phyloP scores from a whole-genome alignment of 2,888 invertebrate species.

The Gymnoscelis rufifasciata region DNA sequence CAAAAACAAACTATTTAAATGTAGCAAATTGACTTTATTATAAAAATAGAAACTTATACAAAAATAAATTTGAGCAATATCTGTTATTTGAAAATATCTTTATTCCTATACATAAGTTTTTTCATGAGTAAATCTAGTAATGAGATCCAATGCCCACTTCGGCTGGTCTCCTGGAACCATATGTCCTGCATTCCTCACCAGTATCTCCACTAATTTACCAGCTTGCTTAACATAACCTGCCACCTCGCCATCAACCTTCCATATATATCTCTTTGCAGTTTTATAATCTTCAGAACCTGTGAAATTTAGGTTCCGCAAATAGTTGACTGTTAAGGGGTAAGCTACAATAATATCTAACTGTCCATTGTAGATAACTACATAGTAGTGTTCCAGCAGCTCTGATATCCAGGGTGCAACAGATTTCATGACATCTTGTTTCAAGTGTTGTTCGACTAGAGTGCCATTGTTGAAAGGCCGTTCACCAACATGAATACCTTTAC shows the following conservation, averaged over 20 bases:
- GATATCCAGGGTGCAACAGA: conserved; percentile 86
- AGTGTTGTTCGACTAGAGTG: conserved; percentile 82
- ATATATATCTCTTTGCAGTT: conserved; percentile 81
- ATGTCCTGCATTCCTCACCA: conserved; percentile 89
- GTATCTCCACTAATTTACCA: conserved; percentile 84
- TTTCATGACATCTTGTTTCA: conserved; percentile 89
- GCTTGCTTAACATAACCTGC: conserved; percentile 88
- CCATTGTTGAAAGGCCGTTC: conserved; percentile 84
- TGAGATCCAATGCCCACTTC: conserved; percentile 86
- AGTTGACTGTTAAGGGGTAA: conserved; percentile 90
- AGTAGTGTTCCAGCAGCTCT: conserved; percentile 82
- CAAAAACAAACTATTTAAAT: too few relatives aligned
- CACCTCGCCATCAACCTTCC: conserved; percentile 83
- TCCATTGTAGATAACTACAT: conserved; percentile 91
- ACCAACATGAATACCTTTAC: conserved; percentile 91
- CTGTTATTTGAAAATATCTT: too few relatives aligned
- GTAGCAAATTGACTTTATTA: too few relatives aligned
- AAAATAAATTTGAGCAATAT: too few relatives aligned
- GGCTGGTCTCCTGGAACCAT: conserved; percentile 91
- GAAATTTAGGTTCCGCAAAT: conserved; percentile 85
- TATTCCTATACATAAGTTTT: conserved; percentile 54
- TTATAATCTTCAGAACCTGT: conserved; percentile 82
- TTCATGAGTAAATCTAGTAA: conserved; percentile 82
- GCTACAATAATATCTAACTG: conserved; percentile 95
- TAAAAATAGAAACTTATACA: too few relatives aligned